Evolutionary conservation across 1,140 invertebrate species (phyloP), one percentile per base, ranked within the genome.

Genomic region (Dreissena rostriformis): DNA sequence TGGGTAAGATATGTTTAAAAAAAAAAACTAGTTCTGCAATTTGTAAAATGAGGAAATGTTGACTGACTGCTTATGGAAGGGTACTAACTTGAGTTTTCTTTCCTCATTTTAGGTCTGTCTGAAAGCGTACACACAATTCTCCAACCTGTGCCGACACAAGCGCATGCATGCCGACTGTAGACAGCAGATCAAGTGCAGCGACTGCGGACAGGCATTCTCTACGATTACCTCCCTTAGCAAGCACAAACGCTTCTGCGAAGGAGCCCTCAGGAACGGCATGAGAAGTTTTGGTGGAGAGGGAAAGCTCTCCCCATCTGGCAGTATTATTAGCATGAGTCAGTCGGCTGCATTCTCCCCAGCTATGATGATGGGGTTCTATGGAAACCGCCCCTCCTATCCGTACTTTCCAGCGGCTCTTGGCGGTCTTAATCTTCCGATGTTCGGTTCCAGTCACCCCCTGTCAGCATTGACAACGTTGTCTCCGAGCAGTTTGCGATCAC

Each of bases 111-210:
- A 91, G 87, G 92, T 93, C 55, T 94, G 94, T 92, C 96, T 96
- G 82, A 96, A 98, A 95, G 96, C 98, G 2, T 99, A 99, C 94
- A 99, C 99, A 0, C 99, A 99, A 94, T 99, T 99, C 93, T 99
- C 98, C 15, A 99, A 99, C 93, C 95, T 99, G 87, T 99, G 99
- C 92, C 96, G 99, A 19, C 99, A 99, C 94, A 99, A 98, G 91
- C 97, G 99, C 83, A 99, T 99, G 97, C 99, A 99, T 94, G 96
- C 96, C 15, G 96, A 97, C 90, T 95, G 94, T 87, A 91, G 92
- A 4, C 92, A 93, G 82, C 92, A 94, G 84, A 92, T 93, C 66
- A 93, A 98, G 94, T 99, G 98, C 94, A 95, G 95, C 86, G 98
- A 98, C 95, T 99, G 98, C 92, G 96, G 96, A 14, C 97, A 98